These are phyloP conservation scores for Rhyzopertha dominica DNA, from an alignment of 1,140 invertebrate species.

Conservation along the genomic window DNA sequence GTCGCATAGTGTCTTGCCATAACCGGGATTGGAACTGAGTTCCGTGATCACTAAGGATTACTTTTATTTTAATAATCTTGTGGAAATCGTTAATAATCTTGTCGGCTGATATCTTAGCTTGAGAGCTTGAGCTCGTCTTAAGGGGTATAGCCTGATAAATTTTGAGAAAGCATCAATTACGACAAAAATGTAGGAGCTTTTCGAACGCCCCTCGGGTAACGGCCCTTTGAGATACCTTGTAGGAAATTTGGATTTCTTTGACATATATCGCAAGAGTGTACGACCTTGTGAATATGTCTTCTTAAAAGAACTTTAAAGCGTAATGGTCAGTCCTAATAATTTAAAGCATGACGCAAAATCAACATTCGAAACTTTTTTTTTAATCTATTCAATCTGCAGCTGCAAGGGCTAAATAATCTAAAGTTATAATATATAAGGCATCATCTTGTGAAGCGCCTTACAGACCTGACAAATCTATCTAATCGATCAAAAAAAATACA, in stretches of 20 bases:
- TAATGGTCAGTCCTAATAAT: conserved; percentile 48
- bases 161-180: conserved; percentile 40
- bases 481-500: too few species aligned
- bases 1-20: conserved; percentile 21
- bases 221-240: conserved; percentile 37
- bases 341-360: too few species aligned
- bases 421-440: too few species aligned
- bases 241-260: conserved; percentile 16
- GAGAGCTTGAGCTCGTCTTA: conserved; percentile 31
- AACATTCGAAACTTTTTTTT: too few species aligned
- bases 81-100: conserved; percentile 23
- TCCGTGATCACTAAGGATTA: conserved; percentile 25
- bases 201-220: conserved; percentile 22
- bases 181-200: conserved; percentile 32
- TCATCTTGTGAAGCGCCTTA: too few species aligned
- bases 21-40: conserved; percentile 21
- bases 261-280: conserved; percentile 25
- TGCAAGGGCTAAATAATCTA: too few species aligned
- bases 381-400: too few species aligned
- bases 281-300: conserved; percentile 18
- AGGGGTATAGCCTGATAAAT: conserved; percentile 35
- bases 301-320: conserved; percentile 43
- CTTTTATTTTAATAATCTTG: conserved; percentile 15
- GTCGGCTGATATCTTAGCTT: conserved; percentile 17
- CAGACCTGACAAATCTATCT: too few species aligned